Base-by-base conservation (phyloP, 2,113 vertebrate species). In the Semicossyphus pulcher region DNA sequence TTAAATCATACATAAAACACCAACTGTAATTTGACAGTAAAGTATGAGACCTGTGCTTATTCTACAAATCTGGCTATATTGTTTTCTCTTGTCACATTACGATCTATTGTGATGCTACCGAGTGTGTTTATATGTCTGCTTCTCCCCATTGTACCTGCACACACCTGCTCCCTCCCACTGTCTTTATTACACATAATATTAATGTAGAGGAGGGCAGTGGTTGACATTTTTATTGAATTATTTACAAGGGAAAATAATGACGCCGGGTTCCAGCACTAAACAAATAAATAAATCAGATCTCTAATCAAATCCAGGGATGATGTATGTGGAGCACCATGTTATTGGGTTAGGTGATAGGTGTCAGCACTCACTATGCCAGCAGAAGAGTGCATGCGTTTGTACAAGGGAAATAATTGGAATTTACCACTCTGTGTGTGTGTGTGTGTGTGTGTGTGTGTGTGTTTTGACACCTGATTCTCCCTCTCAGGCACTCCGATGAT, bases 201-300 rank as follows among this genome's bases (percentile, higher is more conserved):
- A 92, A 93, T 88, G 82, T 87, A 81, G 74, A 80, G 68, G 57
- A 69, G 76, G 73, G 70, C 42, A 56, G 66, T 25, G 61, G 80
- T 59, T 93, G 90, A 90, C 91, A 84, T 86, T 92, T 94, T 92
- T 92, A 93, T 93, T 93, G 86, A 88, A 93, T 94, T 93, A 92
- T 92, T 92, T 92, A 91, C 91, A 91, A 86, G 88, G 80, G 80
- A 88, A 91, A 92, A 93, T 92, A 91, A 94, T 93, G 92, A 93
- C 84, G 78, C 78, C 48, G 82, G 83, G 71, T 84, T 83, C 85
- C 79, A 53, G 72, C 52, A 60, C 89, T 89, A 92, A 92, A 92
- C 91, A 93, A 92, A 92, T 92, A 92, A 93, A 94, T 93, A 93
- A 92, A 92, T 91, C 87, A 90, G 67, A 76, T 84, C 71, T 81